Conservation (phyloP, 2,888 invertebrate species). For the Oxyscelio sp. region DNA sequence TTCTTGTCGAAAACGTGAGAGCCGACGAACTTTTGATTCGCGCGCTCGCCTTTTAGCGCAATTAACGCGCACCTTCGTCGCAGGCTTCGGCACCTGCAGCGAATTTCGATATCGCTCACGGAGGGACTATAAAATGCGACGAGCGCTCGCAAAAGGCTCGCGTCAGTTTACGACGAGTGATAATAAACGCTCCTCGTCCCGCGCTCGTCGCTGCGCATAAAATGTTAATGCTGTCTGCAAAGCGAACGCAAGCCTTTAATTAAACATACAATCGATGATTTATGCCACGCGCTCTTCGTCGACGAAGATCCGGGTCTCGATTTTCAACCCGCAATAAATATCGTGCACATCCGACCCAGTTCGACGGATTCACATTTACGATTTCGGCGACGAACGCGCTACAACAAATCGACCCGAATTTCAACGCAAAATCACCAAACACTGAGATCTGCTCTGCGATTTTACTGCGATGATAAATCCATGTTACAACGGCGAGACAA, state of each 20-base stretch:
- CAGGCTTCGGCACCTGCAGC: conserved; percentile 41
- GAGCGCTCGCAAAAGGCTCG: conserved; percentile 48
- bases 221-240: conserved; percentile 68
- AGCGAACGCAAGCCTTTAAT: conserved; percentile 62
- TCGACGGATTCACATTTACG: conserved; percentile 61
- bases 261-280: conserved; percentile 74
- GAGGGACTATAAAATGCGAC: conserved; percentile 61
- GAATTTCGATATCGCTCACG: conserved; percentile 52
- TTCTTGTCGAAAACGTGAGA: conserved; percentile 15
- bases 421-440: conserved; percentile 54
- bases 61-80: conserved; percentile 37
- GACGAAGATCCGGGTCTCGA: conserved; percentile 46
- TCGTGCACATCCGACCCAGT: conserved; percentile 56
- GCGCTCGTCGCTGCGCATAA: conserved; percentile 51
- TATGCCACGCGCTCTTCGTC: conserved; percentile 41
- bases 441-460: conserved; percentile 44
- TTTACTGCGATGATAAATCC: conserved; percentile 57
- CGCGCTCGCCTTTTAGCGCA: conserved; percentile 40
- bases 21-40: conserved; percentile 24
- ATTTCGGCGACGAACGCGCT: conserved; percentile 46
- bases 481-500: conserved; percentile 23
- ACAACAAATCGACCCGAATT: conserved; percentile 51
- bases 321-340: conserved; percentile 64
- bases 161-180: conserved; percentile 70
- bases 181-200: conserved; percentile 61